Conservation (phyloP, 2,888 invertebrate genomes). For the Drosophila siamana region DNA sequence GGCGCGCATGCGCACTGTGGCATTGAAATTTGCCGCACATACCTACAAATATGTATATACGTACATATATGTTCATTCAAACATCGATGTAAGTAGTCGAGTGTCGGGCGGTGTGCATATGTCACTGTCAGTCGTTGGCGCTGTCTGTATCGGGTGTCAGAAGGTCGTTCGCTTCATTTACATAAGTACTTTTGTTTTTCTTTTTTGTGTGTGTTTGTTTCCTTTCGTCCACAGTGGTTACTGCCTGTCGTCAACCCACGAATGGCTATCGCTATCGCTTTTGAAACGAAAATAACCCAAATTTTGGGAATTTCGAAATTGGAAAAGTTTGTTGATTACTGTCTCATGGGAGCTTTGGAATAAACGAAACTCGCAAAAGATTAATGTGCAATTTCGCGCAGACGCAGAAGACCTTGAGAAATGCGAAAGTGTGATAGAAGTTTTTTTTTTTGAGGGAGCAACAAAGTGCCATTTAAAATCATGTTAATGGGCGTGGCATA, state of each 20-base stretch:
- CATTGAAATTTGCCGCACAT: conserved; percentile 47
- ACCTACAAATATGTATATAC: not conserved
- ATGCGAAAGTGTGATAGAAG: not conserved
- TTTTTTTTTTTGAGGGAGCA: not conserved
- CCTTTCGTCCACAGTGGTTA: conserved; percentile 16
- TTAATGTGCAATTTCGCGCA: not conserved
- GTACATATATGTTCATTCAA: not conserved
- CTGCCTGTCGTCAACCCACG: conserved; percentile 7
- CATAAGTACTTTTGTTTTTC: conserved; percentile 35
- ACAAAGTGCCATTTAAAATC: not conserved
- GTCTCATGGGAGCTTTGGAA: conserved; percentile 8
- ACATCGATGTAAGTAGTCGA: no score
- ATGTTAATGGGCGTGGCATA: not conserved
- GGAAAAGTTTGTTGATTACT: not conserved
- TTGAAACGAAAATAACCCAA: not conserved
- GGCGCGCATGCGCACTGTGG: conserved; percentile 50
- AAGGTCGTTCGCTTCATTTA: conserved; percentile 58
- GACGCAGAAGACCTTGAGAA: not conserved
- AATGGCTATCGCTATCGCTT: not conserved
- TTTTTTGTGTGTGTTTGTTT: not conserved
- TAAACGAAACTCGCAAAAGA: not conserved
- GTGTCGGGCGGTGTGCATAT: conserved; percentile 17
- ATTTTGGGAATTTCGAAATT: not conserved
- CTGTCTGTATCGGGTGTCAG: conserved; percentile 51
- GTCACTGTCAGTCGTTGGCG: conserved; percentile 50